phyloP scores from a whole-genome alignment of 2,113 vertebrate species.

The Malurus melanocephalus region DNA sequence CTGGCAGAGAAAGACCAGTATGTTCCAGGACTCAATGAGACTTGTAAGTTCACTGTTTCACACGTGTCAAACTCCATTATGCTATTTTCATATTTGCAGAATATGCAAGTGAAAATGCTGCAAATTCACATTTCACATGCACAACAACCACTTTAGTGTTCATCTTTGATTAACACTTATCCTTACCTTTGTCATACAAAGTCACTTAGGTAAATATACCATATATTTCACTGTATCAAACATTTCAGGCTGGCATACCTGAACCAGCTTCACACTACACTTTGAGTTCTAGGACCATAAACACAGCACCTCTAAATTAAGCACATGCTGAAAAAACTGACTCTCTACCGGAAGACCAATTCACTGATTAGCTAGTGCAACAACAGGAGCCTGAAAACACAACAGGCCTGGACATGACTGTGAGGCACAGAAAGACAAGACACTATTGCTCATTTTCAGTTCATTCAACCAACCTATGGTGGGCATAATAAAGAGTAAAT shows the following conservation, averaged over 20 bases:
- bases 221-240: not conserved
- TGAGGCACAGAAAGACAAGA: not conserved
- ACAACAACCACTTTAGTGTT: not conserved
- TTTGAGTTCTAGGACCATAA: not conserved
- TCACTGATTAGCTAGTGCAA: not conserved
- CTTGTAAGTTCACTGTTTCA: not conserved
- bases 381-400: not conserved
- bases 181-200: not conserved
- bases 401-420: not conserved
- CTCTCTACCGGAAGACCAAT: not conserved
- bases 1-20: not conserved
- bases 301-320: not conserved
- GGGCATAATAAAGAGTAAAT: not conserved
- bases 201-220: not conserved
- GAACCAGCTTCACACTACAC: not conserved
- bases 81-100: not conserved
- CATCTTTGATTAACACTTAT: not conserved
- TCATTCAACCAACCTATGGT: not conserved
- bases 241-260: not conserved
- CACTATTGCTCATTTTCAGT: not conserved
- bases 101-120: not conserved
- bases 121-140: not conserved
- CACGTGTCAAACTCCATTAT: rapidly evolving
- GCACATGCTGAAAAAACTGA: not conserved
- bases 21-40: not conserved